Evolutionary conservation across 2,797 vertebrate species (phyloP), one percentile per base, ranked within the genome.

Genomic region (Denticeps clupeoides): DNA sequence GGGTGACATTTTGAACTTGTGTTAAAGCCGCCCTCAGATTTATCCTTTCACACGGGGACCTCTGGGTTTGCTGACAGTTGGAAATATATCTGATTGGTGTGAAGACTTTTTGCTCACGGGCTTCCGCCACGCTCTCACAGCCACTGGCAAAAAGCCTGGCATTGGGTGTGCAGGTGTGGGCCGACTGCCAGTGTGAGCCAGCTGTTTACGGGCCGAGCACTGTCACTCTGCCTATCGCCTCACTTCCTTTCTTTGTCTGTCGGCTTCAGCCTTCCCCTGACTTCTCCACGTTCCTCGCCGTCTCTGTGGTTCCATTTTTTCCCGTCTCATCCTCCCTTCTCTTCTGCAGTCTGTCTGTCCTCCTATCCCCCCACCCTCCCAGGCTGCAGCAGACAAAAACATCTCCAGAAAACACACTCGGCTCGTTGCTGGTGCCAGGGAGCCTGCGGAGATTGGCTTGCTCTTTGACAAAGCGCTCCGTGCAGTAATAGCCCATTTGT

Each of bases 381-480:
- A 33, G 31, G 46, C 35, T 38, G 21, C 8, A 37, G 49, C 49
- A 44, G 49, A 10, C 40, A 46, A 13, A 37, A 47, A 11, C 51
- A 43, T 16, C 29, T 49, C 23, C 28, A 64, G 49, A 74, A 76
- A 75, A 70, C 71, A 66, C 66, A 58, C 72, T 71, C 60, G 67
- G 67, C 67, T 62, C 63, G 69, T 40, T 66, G 64, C 55, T 66
- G n/a, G n/a, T n/a, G 62, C 73, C 72, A 75, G 73, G 71, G 66
- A 70, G 77, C 72, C 72, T 64, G 63, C 58, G 58, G 72, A 72
- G 67, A 63, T 57, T 60, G 68, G 63, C 68, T 35, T 2, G 19
- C 61, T 64, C 64, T 71, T 69, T 65, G 64, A 65, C 63, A 40
- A 48, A 61, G 69, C 70, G 70, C 53, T 41, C 32, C 15, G 25